Evolutionary conservation across 2,888 invertebrate genomes (phyloP), one percentile per base, ranked within the genome.

Genomic region (Nesidiocoris tenuis): DNA sequence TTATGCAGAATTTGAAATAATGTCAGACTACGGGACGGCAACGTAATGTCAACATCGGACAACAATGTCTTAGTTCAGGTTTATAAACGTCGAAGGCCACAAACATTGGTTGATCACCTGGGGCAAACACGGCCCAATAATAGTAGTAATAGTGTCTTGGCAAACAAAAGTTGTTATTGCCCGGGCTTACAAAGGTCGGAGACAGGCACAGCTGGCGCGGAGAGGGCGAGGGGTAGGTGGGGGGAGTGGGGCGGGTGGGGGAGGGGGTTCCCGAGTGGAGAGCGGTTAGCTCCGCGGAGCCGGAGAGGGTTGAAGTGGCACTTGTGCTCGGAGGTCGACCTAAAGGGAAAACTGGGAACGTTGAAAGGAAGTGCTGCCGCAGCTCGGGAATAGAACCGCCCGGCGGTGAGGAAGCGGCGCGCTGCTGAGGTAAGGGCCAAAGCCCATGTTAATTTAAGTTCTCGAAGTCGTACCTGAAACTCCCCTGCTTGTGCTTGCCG

Each of bases 391-490:
- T n/a, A n/a, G n/a, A 12, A 39, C 39, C 39, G 39, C 5, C 12
- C 12, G 39, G 39, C 39, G 39, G 39, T 39, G 3, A 39, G 39
- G 39, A 12, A 39, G 39, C 39, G 12, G 39, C 39, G 12, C 39
- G 39, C 39, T 39, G 39, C 5, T 39, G 39, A 39, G 5, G 39
- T 3, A 39, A 39, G 39, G 39, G 39, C 39, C 39, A 39, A 24
- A 59, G 59, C 70, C 70, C 24, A 59, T 21, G 70, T 70, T 70
- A 70, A 70, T 70, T 70, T 70, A 70, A 70, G 70, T 70, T 70
- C 9, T 59, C 21, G 24, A 59, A 70, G 57, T 70, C 70, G 59
- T 24, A 70, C 67, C 67, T 67, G 56, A 67, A 54, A 17, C 59
- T 59, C 19, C n/a, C 59, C n/a, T 19, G 18, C 59, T 59, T 70